Conservation (phyloP, 2,113 vertebrate species). For the Gallinago media region DNA sequence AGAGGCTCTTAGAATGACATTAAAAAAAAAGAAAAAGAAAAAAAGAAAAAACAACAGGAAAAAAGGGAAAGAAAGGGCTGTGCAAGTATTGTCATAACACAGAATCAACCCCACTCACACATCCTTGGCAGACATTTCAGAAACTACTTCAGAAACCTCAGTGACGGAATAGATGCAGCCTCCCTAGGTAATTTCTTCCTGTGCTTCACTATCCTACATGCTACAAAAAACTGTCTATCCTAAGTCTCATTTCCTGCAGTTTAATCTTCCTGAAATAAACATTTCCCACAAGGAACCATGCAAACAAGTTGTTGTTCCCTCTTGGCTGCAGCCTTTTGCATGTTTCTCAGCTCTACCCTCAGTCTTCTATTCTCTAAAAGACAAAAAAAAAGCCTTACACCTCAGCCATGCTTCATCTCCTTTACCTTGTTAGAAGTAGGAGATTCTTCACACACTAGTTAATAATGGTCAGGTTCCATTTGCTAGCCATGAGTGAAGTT, state of each 20-base stretch:
- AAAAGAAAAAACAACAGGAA: neutral
- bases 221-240: neutral
- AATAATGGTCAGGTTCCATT: neutral
- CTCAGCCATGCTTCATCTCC: neutral
- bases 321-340: neutral
- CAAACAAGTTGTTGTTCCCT: neutral
- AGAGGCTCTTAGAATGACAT: neutral
- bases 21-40: accelerated
- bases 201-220: neutral
- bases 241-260: neutral
- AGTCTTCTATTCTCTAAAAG: neutral
- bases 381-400: neutral
- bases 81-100: neutral
- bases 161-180: neutral
- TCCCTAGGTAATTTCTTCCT: neutral
- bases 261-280: neutral
- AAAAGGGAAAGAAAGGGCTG: neutral
- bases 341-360: neutral
- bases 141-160: neutral
- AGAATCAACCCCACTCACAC: neutral
- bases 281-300: neutral
- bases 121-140: neutral
- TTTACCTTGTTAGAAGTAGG: neutral
- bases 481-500: neutral
- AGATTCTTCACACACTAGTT: neutral